Conservation (phyloP, 2,113 vertebrate species). For the Bombycilla garrulus region DNA sequence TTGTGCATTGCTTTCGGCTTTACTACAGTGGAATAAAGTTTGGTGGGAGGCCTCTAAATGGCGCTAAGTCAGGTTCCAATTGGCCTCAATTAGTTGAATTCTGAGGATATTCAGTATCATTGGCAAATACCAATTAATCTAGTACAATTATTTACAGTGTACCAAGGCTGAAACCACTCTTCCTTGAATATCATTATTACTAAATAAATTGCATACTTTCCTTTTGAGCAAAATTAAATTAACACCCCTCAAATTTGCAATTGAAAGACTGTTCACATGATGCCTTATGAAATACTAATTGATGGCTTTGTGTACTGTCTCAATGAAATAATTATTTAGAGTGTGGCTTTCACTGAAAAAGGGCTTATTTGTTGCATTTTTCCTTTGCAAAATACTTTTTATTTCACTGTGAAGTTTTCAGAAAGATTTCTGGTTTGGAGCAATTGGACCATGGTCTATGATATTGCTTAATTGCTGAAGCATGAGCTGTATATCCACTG, state of each 20-base stretch:
- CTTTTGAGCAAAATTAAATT: conserved; percentile 42
- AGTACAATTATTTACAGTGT: background rate
- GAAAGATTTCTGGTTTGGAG: conserved; percentile 46
- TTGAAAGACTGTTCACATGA: conserved; percentile 7
- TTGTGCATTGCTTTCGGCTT: background rate
- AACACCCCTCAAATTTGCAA: conserved; percentile 15
- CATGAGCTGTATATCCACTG: background rate
- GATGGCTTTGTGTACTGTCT: conserved; percentile 22
- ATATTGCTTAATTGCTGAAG: background rate
- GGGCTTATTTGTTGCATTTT: conserved; percentile 12
- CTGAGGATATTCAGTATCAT: background rate
- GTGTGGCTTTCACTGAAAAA: background rate
- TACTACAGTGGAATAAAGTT: background rate
- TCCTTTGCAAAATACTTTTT: background rate
- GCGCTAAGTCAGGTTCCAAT: background rate
- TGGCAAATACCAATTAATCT: background rate
- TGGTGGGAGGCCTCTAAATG: background rate
- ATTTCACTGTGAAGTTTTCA: conserved; percentile 14
- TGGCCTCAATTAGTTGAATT: background rate
- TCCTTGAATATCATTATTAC: background rate
- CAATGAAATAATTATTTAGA: conserved; percentile 33
- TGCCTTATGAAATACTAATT: conserved; percentile 55
- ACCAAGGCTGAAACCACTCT: background rate
- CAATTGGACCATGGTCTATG: conserved; percentile 19
- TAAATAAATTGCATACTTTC: conserved; percentile 44